Evolutionary conservation across 2,888 invertebrate species (phyloP), one percentile per base, ranked within the genome.

Genomic region (Pyrocoelia pectoralis): DNA sequence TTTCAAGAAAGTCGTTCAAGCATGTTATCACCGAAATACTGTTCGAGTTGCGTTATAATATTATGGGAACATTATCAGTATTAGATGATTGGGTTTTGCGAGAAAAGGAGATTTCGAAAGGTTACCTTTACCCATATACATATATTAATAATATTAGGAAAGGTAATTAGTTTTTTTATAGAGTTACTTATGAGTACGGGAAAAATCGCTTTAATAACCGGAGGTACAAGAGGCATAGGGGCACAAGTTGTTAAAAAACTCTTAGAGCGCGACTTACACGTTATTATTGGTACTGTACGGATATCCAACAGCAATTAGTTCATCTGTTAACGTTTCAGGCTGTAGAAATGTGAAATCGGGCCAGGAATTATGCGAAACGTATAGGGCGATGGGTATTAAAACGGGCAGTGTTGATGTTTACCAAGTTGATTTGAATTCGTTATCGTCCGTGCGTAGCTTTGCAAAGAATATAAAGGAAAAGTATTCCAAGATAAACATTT

Each of bases 171-270:
- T n/a, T n/a, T n/a, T n/a, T n/a, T n/a, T n/a, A n/a, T 70, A 88
- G 91, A 85, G 75, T 83, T 90, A 72, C 85, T 87, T 71, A 85
- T 85, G 56, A 87, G 88, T 75, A 83, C 84, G 38, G 89, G 86
- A 56, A 87, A 88, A 82, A 83, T 92, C 59, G 94, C 92, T 63
- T 87, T 95, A 55, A 87, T 95, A 65, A 95, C 95, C 8, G 95
- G 95, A 48, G 95, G 95, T 1, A 90, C 93, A 59, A 85, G 93
- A 70, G 95, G 95, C 38, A 94, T 95, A 72, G 95, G 95, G 8
- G 81, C 86, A 15, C 88, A 89, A 81, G 88, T 94, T 14, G 88
- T 93, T 18, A 88, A 88, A 78, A 90, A 90, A 81, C 82, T 95
- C 55, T 80, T 94, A 52, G 85, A 89, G 76, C 90, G 91, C 73